Conservation (phyloP, 2,113 vertebrate genomes). For the Protobothrops mucrosquamatus region DNA sequence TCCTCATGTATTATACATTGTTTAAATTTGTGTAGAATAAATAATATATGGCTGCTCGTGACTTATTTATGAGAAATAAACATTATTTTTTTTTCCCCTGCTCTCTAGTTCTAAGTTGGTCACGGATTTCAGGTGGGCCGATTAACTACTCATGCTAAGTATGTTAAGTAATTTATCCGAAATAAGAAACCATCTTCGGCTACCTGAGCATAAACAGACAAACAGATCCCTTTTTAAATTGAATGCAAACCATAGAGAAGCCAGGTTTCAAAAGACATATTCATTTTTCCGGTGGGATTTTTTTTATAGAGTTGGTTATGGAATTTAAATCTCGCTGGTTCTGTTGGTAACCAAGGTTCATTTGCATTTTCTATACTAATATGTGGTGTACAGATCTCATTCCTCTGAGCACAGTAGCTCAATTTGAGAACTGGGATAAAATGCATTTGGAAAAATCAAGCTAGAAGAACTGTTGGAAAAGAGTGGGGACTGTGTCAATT, state of each 20-base stretch:
- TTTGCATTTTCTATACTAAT: background rate
- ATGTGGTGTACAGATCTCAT: background rate
- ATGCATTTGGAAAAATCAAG: background rate
- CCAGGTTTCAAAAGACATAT: background rate
- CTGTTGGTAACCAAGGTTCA: background rate
- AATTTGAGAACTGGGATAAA: background rate
- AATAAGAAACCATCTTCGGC: conserved; percentile 14
- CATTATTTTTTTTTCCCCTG: conserved; percentile 55
- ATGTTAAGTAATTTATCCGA: conserved; percentile 41
- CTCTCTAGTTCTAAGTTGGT: conserved; percentile 60
- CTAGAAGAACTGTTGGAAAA: background rate
- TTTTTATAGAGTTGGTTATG: background rate
- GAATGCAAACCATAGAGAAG: conserved; percentile 19
- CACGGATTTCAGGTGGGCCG: conserved; percentile 48
- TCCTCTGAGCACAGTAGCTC: too few relatives aligned
- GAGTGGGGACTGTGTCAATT: background rate
- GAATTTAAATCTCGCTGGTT: background rate
- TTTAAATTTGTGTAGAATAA: conserved; percentile 73
- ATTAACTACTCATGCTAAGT: conserved; percentile 50
- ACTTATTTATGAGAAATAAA: conserved; percentile 71
- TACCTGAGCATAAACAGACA: background rate
- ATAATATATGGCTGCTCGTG: conserved; percentile 67
- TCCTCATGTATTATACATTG: conserved; percentile 72
- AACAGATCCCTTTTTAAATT: conserved; percentile 39
- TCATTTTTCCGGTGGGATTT: background rate